phyloP scores from a whole-genome alignment of 2,888 invertebrate genomes.

The Lathronympha strigana region DNA sequence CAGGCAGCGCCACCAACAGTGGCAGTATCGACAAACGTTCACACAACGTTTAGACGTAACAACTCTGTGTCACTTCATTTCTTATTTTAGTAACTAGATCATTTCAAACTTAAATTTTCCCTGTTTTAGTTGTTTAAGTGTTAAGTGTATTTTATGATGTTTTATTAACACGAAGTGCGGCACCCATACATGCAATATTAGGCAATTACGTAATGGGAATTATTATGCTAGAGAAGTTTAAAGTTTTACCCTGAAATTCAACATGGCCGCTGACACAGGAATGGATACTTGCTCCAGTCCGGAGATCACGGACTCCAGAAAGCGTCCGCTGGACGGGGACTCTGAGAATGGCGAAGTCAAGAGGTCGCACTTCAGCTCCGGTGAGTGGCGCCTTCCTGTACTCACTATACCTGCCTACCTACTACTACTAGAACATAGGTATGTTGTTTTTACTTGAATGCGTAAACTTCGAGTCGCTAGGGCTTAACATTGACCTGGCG shows the following conservation, averaged over 20 bases:
- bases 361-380: constrained; percentile 95
- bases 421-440: constrained; percentile 39
- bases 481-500: constrained; percentile 77
- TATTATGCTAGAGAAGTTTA: constrained; percentile 84
- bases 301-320: constrained; percentile 95
- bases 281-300: constrained; percentile 97
- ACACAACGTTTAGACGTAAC: constrained; percentile 81
- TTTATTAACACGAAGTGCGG: constrained; percentile 77
- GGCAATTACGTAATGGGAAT: constrained; percentile 84
- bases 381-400: constrained; percentile 81
- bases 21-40: constrained; percentile 83
- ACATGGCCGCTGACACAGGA: constrained; percentile 96
- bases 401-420: constrained; percentile 52
- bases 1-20: constrained; percentile 67
- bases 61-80: constrained; percentile 78
- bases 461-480: constrained; percentile 73
- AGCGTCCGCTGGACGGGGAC: constrained; percentile 94
- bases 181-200: constrained; percentile 74
- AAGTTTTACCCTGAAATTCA: constrained; percentile 85
- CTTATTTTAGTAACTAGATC: constrained; percentile 77
- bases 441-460: constrained; percentile 64
- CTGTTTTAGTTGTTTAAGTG: constrained; percentile 78
- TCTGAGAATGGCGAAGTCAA: constrained; percentile 95
- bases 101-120: constrained; percentile 69
- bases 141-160: constrained; percentile 76